Evolutionary conservation across 2,113 vertebrate species (phyloP).

Genomic region (Ascaphus truei): DNA sequence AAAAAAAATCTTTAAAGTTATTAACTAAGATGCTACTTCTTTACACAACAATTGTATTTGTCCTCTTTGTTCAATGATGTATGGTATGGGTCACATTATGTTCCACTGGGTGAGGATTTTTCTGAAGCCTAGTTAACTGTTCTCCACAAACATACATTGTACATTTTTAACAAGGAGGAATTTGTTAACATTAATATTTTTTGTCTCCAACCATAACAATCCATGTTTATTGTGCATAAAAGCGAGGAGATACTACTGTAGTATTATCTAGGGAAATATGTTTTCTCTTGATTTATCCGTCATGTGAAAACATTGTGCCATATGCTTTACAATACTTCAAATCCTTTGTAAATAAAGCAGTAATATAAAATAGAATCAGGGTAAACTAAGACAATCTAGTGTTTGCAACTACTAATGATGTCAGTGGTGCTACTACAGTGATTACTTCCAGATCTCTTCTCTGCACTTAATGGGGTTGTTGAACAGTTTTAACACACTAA

Average conservation of each 20-base stretch:
- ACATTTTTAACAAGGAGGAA: constrained; percentile 3
- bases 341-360: constrained; percentile 16
- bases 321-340: background rate
- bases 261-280: constrained; percentile 5
- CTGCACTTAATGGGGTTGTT: background rate
- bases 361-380: constrained; percentile 24
- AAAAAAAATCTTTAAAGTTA: too few species aligned
- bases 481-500: background rate
- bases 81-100: too few species aligned
- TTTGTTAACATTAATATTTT: constrained; percentile 14
- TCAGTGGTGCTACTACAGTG: constrained; percentile 1
- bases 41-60: too few species aligned
- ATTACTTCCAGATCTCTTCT: constrained; percentile 17
- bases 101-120: too few species aligned
- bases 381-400: constrained; percentile 12
- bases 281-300: background rate
- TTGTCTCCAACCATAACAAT: background rate
- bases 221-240: background rate
- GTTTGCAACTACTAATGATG: constrained; percentile 9
- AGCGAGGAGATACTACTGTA: background rate
- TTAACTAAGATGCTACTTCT: too few species aligned
- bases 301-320: background rate
- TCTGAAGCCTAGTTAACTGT: background rate
- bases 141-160: background rate
- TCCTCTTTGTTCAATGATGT: too few species aligned